Evolutionary conservation across 2,888 invertebrate genomes (phyloP).

Genomic region (Frankliniella fusca): DNA sequence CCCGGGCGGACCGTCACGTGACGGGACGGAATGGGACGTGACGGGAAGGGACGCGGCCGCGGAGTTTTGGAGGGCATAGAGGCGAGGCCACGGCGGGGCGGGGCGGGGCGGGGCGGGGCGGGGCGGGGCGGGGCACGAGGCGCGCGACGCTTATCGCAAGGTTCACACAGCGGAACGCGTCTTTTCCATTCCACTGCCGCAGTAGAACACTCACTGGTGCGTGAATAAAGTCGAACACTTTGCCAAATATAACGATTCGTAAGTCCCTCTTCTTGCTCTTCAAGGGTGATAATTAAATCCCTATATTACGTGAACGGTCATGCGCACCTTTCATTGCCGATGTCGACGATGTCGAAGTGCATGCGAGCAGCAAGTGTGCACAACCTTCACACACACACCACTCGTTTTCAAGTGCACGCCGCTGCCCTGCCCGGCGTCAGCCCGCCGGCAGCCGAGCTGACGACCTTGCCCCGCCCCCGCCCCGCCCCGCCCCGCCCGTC

Average conservation of each 20-base stretch:
- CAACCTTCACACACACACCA: no score
- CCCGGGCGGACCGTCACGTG: neutral
- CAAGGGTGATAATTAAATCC: neutral
- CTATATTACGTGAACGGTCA: no score
- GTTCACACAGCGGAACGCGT: neutral
- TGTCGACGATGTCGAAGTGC: no score
- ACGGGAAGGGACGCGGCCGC: neutral
- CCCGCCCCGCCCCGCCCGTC: no score
- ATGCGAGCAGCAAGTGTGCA: no score
- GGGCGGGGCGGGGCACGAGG: neutral
- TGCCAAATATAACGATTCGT: no score
- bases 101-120: neutral
- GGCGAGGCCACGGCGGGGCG: neutral
- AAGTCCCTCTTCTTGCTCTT: neutral
- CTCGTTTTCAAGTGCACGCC: no score
- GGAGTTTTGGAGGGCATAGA: neutral
- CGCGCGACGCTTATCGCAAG: neutral
- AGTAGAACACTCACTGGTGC: neutral
- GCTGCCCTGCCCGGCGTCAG: no score
- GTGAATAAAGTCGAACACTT: neutral
- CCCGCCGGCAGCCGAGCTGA: no score
- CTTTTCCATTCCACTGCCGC: no score
- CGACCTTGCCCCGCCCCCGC: no score
- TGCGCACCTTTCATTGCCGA: no score
- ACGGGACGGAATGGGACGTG: neutral